These are phyloP conservation scores for Sceliomorpha sp. DNA, from an alignment of 2,888 invertebrate genomes.

Conservation along the genomic window DNA sequence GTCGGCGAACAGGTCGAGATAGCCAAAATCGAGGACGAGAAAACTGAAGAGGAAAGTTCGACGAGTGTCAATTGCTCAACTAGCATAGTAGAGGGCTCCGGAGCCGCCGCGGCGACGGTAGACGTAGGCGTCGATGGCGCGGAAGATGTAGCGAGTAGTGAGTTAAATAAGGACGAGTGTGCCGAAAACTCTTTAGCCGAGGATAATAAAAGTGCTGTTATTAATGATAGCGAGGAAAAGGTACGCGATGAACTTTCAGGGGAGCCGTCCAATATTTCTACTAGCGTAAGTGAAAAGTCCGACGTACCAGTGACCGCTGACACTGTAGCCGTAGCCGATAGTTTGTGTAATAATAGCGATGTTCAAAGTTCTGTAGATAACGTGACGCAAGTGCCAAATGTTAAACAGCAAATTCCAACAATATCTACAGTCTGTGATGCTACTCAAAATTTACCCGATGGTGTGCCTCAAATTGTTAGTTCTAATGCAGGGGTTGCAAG, in stretches of 20 bases:
- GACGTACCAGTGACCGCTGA: conserved; percentile 64
- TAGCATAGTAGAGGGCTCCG: conserved; percentile 71
- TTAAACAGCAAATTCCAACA: conserved; percentile 83
- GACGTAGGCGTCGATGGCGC: conserved; percentile 60
- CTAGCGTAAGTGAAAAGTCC: conserved; percentile 77
- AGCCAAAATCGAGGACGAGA: conserved; percentile 41
- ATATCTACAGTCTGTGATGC: conserved; percentile 89
- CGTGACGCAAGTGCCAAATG: conserved; percentile 79
- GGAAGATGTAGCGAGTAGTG: conserved; percentile 66
- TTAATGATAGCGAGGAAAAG: conserved; percentile 74
- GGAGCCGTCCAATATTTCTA: conserved; percentile 80
- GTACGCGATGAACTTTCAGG: conserved; percentile 70
- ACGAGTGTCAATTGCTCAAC: conserved; percentile 75
- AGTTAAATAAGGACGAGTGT: conserved; percentile 69
- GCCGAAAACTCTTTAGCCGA: conserved; percentile 60
- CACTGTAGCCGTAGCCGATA: conserved; percentile 71
- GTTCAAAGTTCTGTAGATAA: conserved; percentile 78
- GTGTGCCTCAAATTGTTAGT: conserved; percentile 78
- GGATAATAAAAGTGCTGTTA: conserved; percentile 73
- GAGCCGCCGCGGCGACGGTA: conserved; percentile 53
- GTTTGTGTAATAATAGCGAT: conserved; percentile 77
- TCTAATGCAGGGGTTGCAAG: conserved; percentile 70
- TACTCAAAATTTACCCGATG: conserved; percentile 80
- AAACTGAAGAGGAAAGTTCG: conserved; percentile 48
- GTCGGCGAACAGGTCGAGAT: conserved; percentile 23